A percentile compares a stretch with the other conserved stretches of the same genome.
phyloP scores from a whole-genome alignment of 2,888 invertebrate species.

The Oligia latruncula region DNA sequence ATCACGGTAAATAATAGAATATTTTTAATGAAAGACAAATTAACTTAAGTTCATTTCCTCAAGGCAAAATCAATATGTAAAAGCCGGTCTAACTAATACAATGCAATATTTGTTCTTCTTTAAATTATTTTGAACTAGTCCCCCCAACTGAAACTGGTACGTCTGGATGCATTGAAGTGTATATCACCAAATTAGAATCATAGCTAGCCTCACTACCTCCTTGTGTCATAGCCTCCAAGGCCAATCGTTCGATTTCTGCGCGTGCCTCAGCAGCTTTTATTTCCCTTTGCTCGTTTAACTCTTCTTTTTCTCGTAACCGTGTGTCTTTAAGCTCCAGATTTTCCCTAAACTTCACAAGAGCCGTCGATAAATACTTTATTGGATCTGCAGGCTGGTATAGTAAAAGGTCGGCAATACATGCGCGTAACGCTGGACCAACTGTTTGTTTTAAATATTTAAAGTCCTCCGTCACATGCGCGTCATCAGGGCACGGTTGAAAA shows the following conservation, averaged over 20 bases:
- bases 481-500: constrained; percentile 82
- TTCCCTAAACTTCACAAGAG: constrained; percentile 81
- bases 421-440: constrained; percentile 82
- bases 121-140: constrained; percentile 70
- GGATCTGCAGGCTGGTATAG: constrained; percentile 85
- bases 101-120: neutral
- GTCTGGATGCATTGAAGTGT: constrained; percentile 72
- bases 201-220: constrained; percentile 85
- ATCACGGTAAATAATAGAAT: neutral
- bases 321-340: constrained; percentile 82
- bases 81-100: neutral
- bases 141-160: constrained; percentile 67
- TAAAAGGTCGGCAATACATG: constrained; percentile 84
- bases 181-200: constrained; percentile 83
- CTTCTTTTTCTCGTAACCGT: constrained; percentile 77
- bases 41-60: constrained; percentile 15
- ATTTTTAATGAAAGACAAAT: constrained; percentile 15
- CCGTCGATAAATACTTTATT: constrained; percentile 80
- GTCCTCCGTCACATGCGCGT: constrained; percentile 84
- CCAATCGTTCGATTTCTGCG: constrained; percentile 79
- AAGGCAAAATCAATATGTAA: constrained; percentile 4
- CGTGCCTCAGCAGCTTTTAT: constrained; percentile 79
- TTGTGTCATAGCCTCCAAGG: constrained; percentile 76
- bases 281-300: constrained; percentile 79
- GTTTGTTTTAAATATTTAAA: constrained; percentile 83